phyloP scores from a whole-genome alignment of 64 coral and sea anemone genomes.

The Stichodactyla helianthus region DNA sequence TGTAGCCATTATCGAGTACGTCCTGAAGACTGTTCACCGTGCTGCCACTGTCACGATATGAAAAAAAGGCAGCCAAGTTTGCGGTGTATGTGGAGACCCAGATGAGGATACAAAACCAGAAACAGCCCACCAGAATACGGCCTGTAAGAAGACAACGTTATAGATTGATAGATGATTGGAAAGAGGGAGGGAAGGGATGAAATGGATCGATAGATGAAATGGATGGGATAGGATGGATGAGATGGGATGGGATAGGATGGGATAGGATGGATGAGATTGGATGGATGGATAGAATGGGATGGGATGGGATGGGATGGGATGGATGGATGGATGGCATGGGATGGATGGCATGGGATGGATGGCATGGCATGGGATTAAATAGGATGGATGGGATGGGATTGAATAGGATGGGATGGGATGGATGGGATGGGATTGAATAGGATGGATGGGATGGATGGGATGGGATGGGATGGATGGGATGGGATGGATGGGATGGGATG shows the following conservation, averaged over 20 bases:
- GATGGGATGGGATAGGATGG: no score
- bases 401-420: no score
- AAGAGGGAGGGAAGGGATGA: background rate
- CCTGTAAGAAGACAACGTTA: slow-evolving; percentile 7
- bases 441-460: background rate
- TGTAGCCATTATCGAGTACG: slow-evolving; percentile 42
- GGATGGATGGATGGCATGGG: background rate
- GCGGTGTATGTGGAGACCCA: slow-evolving; percentile 86
- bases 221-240: no score
- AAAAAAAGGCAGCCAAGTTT: slow-evolving; percentile 71
- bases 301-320: no score
- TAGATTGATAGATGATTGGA: background rate
- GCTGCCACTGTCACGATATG: slow-evolving; percentile 29
- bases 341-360: no score
- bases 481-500: no score
- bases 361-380: background rate
- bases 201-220: no score
- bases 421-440: background rate
- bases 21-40: slow-evolving; percentile 55
- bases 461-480: no score
- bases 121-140: slow-evolving; percentile 62
- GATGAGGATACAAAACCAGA: slow-evolving; percentile 81
- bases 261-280: no score
- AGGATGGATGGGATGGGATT: background rate
- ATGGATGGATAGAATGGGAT: background rate